Conservation (phyloP, 2,888 invertebrate species). For the Agrilus biguttatus region DNA sequence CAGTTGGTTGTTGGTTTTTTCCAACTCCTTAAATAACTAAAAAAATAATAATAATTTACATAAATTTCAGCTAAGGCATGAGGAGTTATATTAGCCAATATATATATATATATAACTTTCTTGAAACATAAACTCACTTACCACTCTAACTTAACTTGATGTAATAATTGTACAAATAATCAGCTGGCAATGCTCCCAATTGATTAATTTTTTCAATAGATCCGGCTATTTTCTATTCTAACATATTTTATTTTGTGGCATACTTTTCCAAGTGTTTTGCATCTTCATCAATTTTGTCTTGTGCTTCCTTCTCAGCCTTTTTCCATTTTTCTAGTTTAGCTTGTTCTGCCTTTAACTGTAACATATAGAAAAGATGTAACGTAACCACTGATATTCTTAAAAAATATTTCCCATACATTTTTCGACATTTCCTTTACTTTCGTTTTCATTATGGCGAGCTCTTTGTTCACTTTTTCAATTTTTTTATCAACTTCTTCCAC, state of each 20-base stretch:
- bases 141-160: conserved; percentile 61
- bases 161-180: conserved; percentile 76
- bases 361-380: background rate
- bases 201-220: conserved; percentile 92
- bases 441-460: conserved; percentile 67
- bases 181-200: conserved; percentile 85
- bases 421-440: conserved; percentile 54
- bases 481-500: conserved; percentile 65
- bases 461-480: conserved; percentile 66
- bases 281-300: conserved; percentile 90
- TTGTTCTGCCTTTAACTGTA: conserved; percentile 54
- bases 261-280: conserved; percentile 92
- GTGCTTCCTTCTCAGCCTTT: conserved; percentile 76
- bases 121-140: conserved; percentile 19
- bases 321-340: conserved; percentile 72
- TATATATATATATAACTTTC: background rate
- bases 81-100: background rate
- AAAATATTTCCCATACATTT: conserved; percentile 29
- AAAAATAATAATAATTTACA: too few species aligned
- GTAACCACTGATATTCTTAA: background rate
- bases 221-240: conserved; percentile 89
- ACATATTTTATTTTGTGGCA: conserved; percentile 82
- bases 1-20: conserved; percentile 89
- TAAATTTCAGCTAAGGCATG: background rate
- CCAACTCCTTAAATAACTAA: conserved; percentile 87